A percentile compares a stretch with the other conserved stretches of the same genome.
phyloP scores from a whole-genome alignment of 2,888 invertebrate species.

The Capitulum mitella region DNA sequence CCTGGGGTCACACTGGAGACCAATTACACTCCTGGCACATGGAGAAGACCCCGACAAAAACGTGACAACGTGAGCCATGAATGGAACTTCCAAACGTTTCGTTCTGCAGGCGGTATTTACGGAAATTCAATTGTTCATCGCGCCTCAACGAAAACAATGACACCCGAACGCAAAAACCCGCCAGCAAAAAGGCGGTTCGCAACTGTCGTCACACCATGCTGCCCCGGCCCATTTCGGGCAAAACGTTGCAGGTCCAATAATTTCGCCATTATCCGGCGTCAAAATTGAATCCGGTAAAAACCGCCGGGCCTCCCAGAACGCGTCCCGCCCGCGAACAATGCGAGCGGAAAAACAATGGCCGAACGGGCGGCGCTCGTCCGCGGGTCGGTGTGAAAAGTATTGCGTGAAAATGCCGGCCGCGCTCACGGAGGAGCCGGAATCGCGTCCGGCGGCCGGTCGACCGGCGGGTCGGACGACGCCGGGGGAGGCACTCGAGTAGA shows the following conservation, averaged over 20 bases:
- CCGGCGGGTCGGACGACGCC: no score
- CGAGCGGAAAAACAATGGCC: background rate
- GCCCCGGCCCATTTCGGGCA: background rate
- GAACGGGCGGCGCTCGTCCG: background rate
- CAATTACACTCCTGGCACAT: background rate
- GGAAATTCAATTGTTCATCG: conserved; percentile 21
- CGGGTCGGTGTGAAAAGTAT: background rate
- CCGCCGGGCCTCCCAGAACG: background rate
- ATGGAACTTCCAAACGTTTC: background rate
- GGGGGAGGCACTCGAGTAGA: no score
- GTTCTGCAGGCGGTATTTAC: background rate
- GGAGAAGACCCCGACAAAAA: background rate
- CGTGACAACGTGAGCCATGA: background rate
- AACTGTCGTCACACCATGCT: conserved; percentile 15
- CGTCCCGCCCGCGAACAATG: background rate
- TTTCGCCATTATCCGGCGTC: conserved; percentile 19
- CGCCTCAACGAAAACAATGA: conserved; percentile 10
- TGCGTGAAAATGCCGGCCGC: background rate
- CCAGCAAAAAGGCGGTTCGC: background rate
- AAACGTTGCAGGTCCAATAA: conserved; percentile 20
- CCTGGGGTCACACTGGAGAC: background rate
- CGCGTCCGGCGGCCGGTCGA: background rate
- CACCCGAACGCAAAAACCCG: background rate
- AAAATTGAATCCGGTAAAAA: conserved; percentile 12
- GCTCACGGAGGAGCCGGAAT: background rate